Conservation (phyloP, 2,797 vertebrate genomes). For the Mus spretus region DNA sequence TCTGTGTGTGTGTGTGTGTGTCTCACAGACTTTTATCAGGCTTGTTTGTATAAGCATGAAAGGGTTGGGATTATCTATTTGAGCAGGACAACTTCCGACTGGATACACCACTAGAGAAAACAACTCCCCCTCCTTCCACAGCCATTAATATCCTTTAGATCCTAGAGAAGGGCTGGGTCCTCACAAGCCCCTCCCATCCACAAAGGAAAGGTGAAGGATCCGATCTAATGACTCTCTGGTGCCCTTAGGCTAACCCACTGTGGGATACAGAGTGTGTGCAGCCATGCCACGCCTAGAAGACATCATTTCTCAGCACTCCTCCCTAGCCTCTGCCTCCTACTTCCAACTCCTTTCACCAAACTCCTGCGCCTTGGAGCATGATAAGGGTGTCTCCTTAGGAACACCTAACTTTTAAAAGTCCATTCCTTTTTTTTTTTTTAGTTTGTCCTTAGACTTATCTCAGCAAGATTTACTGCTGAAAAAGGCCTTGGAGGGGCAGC, state of each 20-base stretch:
- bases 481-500: accelerated
- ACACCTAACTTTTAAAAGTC: not conserved
- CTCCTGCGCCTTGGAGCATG: not conserved
- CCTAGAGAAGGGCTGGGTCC: not conserved
- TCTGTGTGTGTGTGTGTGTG: not conserved
- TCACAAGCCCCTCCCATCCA: not conserved
- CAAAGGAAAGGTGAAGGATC: not conserved
- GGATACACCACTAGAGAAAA: not conserved
- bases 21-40: not conserved
- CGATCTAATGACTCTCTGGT: not conserved
- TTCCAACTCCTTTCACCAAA: not conserved
- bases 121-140: not conserved
- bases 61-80: not conserved
- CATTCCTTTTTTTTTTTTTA: not conserved
- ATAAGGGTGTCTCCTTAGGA: not conserved
- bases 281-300: not conserved
- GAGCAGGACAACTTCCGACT: not conserved
- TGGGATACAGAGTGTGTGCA: not conserved
- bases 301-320: not conserved
- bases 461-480: too few relatives aligned
- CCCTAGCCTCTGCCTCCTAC: not conserved
- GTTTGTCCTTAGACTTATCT: not conserved
- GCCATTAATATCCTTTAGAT: not conserved
- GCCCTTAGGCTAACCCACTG: not conserved
- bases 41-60: not conserved